Base-by-base conservation (phyloP, 2,113 vertebrate species). In the Hystrix cristata region DNA sequence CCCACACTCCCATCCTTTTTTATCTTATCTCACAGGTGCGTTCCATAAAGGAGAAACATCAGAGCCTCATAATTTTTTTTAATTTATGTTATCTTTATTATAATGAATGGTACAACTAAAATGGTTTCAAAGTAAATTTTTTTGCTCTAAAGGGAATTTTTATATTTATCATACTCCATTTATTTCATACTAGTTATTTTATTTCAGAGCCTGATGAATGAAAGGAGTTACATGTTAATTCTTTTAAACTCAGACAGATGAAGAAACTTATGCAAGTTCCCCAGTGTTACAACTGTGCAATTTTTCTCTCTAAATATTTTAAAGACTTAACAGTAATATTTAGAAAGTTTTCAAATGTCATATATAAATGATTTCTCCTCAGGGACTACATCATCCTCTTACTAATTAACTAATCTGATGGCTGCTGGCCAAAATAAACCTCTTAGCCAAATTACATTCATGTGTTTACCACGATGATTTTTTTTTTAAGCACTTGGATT, bases 251-350 rank as follows among this genome's bases (percentile, higher is more conserved):
- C 55, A 85, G 43, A 72, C 13, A 72, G 5, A 72, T 67, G 69
- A 92, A 76, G 74, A 93, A 90, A 91, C 8, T 31, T 85, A 88
- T 12, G 16, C 31, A 71, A 95, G 43, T 78, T 88, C 18, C 29
- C 59, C 84, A 86, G 46, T 51, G 9, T 96, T 89, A 59, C 3
- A 95, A 87, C 38, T 55, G 16, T 69, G 3, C 25, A 46, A 69
- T 90, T 95, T 90, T 94, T 96, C 57, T 79, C 88, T 94, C 79
- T 94, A 96, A 96, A 96, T 93, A 94, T n/a, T 96, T 97, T 94
- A 85, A 95, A 95, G 84, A 88, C 62, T 98, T 93, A 76, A 55
- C 94, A 97, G 0, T n/a, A 72, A 87, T 85, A 92, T 96, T 65
- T 95, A 88, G 86, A 95, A 92, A 43, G 10, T 76, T 69, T n/a